Evolutionary conservation across 1,140 invertebrate genomes (phyloP).

Genomic region (Tetragnatha versicolor): DNA sequence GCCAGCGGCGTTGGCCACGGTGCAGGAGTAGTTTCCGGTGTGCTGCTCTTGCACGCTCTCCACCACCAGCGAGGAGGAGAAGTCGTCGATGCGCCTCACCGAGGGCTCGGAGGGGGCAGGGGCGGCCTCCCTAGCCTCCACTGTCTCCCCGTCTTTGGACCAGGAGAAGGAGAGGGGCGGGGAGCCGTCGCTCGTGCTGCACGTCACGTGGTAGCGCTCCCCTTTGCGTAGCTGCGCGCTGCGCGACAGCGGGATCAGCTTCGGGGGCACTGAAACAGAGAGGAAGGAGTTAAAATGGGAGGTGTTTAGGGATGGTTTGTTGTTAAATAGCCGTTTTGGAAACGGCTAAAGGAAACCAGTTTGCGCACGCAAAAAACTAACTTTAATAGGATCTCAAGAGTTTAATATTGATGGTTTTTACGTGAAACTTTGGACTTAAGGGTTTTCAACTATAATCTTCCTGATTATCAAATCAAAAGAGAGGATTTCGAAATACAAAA

Average conservation of each 20-base stretch:
- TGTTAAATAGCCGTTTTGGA: too few relatives aligned
- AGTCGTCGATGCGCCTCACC: slow-evolving; percentile 63
- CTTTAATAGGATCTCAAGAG: too few relatives aligned
- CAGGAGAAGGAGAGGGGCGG: slow-evolving; percentile 67
- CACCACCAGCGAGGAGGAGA: slow-evolving; percentile 77
- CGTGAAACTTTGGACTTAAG: too few relatives aligned
- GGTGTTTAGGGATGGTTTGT: too few relatives aligned
- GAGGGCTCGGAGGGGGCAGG: slow-evolving; percentile 63
- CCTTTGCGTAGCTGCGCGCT: slow-evolving; percentile 58
- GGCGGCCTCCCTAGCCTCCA: slow-evolving; percentile 58
- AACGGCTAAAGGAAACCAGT: too few relatives aligned
- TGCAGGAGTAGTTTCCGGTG: slow-evolving; percentile 58
- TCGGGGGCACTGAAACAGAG: slow-evolving; percentile 58
- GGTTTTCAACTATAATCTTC: too few relatives aligned
- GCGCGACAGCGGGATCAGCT: slow-evolving; percentile 58
- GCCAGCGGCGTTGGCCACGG: slow-evolving; percentile 57
- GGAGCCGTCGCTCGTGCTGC: slow-evolving; percentile 64
- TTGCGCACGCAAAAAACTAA: too few relatives aligned
- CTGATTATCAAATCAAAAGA: too few relatives aligned
- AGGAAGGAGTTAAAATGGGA: too few relatives aligned
- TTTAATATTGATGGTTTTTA: too few relatives aligned
- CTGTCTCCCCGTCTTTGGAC: slow-evolving; percentile 69
- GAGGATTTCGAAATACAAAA: too few relatives aligned
- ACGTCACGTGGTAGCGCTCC: slow-evolving; percentile 62
- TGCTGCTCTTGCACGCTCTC: slow-evolving; percentile 52